These are phyloP conservation scores for Myathropa florea DNA, from an alignment of 2,888 invertebrate genomes.

Conservation along the genomic window DNA sequence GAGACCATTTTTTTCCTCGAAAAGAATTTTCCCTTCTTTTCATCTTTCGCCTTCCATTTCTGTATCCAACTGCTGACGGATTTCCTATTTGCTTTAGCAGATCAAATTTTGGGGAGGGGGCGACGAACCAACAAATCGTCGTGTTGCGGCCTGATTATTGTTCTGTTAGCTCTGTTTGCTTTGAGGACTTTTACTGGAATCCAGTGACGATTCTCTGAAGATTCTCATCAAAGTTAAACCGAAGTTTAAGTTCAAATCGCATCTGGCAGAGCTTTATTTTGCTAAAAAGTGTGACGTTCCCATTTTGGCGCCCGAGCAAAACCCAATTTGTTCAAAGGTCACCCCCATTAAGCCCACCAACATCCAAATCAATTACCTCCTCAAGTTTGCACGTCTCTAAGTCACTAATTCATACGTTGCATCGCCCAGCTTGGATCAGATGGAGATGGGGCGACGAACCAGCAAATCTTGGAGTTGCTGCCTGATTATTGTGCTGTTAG, in stretches of 20 bases:
- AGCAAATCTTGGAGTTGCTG: too few species aligned
- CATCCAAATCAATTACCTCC: not conserved
- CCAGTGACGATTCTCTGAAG: not conserved
- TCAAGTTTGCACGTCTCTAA: not conserved
- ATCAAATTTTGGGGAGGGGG: not conserved
- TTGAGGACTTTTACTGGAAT: not conserved
- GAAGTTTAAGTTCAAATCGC: too few species aligned
- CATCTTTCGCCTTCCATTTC: constrained; percentile 40
- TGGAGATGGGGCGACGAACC: too few species aligned
- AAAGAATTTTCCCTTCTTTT: constrained; percentile 5
- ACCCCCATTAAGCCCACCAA: not conserved
- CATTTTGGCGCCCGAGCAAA: too few species aligned
- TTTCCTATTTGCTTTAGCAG: constrained; percentile 7
- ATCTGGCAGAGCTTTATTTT: too few species aligned
- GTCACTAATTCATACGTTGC: not conserved
- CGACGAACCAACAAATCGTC: not conserved
- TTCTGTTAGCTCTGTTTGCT: not conserved
- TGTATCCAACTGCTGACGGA: constrained; percentile 23
- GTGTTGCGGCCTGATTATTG: not conserved
- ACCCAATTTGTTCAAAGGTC: not conserved
- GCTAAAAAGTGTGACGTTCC: too few species aligned
- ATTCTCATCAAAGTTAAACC: too few species aligned
- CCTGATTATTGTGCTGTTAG: too few species aligned
- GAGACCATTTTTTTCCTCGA: constrained; percentile 22
- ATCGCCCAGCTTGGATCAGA: not conserved